phyloP scores from a whole-genome alignment of 2,113 vertebrate genomes.

The Urocolius indicus region DNA sequence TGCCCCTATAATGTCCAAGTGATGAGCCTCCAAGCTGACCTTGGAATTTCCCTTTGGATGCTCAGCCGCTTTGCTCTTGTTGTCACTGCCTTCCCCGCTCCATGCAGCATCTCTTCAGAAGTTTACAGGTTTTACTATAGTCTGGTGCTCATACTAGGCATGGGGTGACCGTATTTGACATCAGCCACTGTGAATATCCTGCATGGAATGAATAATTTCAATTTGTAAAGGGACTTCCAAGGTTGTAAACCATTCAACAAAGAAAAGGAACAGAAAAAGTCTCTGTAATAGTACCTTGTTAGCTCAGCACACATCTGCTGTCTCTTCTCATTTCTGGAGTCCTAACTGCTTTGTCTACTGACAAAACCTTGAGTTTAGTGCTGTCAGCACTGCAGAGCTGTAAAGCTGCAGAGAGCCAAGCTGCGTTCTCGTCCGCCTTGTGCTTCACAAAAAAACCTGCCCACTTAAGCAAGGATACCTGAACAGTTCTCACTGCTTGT shows the following conservation, averaged over 20 bases:
- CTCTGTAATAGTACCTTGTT: background rate
- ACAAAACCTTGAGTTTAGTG: background rate
- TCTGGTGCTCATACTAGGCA: background rate
- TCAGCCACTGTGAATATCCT: background rate
- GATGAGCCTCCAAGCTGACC: constrained; percentile 41
- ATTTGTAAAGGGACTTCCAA: constrained; percentile 4
- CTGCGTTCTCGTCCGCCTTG: background rate
- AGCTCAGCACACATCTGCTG: background rate
- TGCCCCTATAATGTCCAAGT: constrained; percentile 24
- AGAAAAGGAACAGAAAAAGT: background rate
- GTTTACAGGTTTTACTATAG: background rate
- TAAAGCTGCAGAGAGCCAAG: background rate
- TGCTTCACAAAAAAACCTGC: background rate
- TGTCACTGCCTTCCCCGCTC: background rate
- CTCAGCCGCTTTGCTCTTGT: constrained; percentile 15
- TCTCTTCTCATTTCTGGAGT: background rate
- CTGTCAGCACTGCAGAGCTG: constrained; percentile 58
- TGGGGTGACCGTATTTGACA: background rate
- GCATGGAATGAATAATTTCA: background rate
- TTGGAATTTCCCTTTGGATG: constrained; percentile 64
- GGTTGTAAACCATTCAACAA: background rate
- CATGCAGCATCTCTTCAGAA: background rate
- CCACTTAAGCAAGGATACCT: background rate
- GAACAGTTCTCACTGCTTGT: background rate
- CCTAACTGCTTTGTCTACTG: constrained; percentile 6